These are phyloP conservation scores for Eidolon helvum DNA, from an alignment of 2,113 vertebrate genomes.

Conservation along the genomic window DNA sequence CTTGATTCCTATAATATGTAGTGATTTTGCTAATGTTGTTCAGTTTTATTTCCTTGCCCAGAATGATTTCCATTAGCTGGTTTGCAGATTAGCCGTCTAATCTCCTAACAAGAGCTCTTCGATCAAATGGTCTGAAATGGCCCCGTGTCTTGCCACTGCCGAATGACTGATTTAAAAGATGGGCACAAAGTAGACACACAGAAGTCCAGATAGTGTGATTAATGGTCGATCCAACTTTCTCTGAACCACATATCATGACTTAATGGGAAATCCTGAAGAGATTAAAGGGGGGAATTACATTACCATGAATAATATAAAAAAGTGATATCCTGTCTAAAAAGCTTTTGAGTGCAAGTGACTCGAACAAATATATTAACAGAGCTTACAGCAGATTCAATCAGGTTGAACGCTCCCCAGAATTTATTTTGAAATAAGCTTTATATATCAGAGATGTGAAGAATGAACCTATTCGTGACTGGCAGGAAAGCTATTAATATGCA, in stretches of 20 bases:
- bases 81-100: constrained; percentile 85
- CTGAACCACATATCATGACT: constrained; percentile 92
- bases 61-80: constrained; percentile 89
- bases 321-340: constrained; percentile 84
- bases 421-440: constrained; percentile 84
- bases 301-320: constrained; percentile 86
- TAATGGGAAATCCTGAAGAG: constrained; percentile 91
- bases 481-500: constrained; percentile 80
- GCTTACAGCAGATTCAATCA: constrained; percentile 81
- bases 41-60: constrained; percentile 89
- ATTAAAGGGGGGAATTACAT: constrained; percentile 86
- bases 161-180: constrained; percentile 94
- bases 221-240: constrained; percentile 91
- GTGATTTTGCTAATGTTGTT: constrained; percentile 76
- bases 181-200: constrained; percentile 92
- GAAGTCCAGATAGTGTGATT: constrained; percentile 90
- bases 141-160: constrained; percentile 87
- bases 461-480: constrained; percentile 71
- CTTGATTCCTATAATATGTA: constrained; percentile 48
- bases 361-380: constrained; percentile 85
- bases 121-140: constrained; percentile 85
- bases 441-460: constrained; percentile 71
- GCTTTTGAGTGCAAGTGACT: constrained; percentile 82
- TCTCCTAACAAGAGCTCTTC: constrained; percentile 90
- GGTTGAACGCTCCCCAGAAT: constrained; percentile 80